Conservation (phyloP, 2,113 vertebrate species). For the Fregata magnificens region DNA sequence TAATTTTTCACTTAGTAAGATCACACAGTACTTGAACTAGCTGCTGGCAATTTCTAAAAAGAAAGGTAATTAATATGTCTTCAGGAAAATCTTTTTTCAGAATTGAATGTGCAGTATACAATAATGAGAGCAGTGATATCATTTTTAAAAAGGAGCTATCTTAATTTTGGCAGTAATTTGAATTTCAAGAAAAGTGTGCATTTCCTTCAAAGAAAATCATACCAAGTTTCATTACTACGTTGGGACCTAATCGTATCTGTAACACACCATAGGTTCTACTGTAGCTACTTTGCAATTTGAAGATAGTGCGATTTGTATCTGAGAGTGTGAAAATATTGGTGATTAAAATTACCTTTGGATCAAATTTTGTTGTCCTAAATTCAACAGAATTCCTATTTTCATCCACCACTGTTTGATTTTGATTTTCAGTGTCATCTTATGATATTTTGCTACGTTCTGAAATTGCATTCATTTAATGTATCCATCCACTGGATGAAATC, state of each 20-base stretch:
- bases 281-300: not conserved
- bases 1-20: constrained; percentile 62
- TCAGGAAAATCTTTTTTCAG: constrained; percentile 14
- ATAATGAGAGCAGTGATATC: not conserved
- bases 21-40: constrained; percentile 39
- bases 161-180: not conserved
- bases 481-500: not conserved
- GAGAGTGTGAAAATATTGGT: not conserved
- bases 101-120: not conserved
- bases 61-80: constrained; percentile 62
- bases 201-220: not conserved
- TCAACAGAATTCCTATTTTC: not conserved
- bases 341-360: not conserved
- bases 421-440: not conserved
- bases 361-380: not conserved
- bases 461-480: not conserved
- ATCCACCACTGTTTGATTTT: not conserved
- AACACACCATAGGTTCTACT: not conserved
- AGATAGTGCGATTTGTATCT: not conserved
- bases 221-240: not conserved
- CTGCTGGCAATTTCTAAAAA: constrained; percentile 40
- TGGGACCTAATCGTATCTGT: not conserved
- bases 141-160: not conserved
- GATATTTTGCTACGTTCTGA: not conserved
- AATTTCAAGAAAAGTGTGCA: not conserved